Evolutionary conservation across 2,888 invertebrate genomes (phyloP).

Genomic region (Cheilosia grossa): DNA sequence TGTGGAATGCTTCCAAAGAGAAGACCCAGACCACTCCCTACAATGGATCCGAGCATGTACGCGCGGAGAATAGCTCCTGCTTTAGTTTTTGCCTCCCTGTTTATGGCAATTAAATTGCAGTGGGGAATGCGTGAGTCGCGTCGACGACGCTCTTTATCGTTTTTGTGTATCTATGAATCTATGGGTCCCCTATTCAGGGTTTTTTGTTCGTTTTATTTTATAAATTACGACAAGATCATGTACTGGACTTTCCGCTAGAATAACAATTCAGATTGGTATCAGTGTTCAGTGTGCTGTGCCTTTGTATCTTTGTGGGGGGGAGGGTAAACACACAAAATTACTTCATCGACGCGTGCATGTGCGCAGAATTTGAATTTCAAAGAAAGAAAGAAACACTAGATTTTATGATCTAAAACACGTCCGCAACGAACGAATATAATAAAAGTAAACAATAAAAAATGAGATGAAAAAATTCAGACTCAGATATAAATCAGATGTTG

Average conservation of each 20-base stretch:
- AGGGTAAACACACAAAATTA: conserved; percentile 31
- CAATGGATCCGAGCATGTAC: conserved; percentile 12
- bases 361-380: conserved; percentile 63
- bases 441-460: conserved; percentile 50
- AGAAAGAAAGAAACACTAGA: conserved; percentile 8
- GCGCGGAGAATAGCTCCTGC: conserved; percentile 14
- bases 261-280: conserved; percentile 65
- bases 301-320: conserved; percentile 1
- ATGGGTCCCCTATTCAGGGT: conserved; percentile 1
- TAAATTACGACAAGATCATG: conserved; percentile 44
- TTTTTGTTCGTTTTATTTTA: conserved; percentile 12
- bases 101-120: conserved; percentile 65
- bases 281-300: conserved; percentile 3
- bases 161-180: conserved; percentile 38
- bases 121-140: conserved; percentile 31
- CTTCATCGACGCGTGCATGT: conserved; percentile 65
- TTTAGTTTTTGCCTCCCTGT: conserved; percentile 33
- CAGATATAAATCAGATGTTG: conserved; percentile 64
- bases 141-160: conserved; percentile 25
- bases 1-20: conserved; percentile 3
- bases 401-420: conserved; percentile 72
- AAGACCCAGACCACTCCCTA: conserved; percentile 41
- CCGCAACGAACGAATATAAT: conserved; percentile 36
- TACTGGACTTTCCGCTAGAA: conserved; percentile 64
- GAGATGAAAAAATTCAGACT: conserved; percentile 56